Evolutionary conservation across 2,888 invertebrate genomes (phyloP), one percentile per base, ranked within the genome.

Genomic region (Tipula vernalis): DNA sequence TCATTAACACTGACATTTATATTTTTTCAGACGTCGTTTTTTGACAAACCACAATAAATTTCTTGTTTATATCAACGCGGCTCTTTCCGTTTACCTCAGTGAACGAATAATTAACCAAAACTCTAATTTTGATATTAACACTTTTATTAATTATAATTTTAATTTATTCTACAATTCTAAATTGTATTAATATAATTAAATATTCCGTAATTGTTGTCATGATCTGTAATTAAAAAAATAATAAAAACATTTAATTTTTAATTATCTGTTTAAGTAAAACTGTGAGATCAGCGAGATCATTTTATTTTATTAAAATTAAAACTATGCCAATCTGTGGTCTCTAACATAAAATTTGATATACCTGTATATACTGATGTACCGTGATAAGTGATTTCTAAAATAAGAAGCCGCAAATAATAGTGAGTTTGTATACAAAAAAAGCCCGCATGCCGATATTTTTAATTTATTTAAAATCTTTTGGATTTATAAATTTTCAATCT

Each of bases 171-270:
- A 39, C 5, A 15, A 84, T 41, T 15, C 15, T 39, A 84, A 84
- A 84, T 39, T 84, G 84, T n/a, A 84, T 84, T 84, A 84, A 39
- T n/a, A 84, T 84, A 39, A 84, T 84, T 84, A 84, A 84, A 39
- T 84, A 84, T 84, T 39, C 84, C 6, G 84, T 84, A 13, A 84
- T 84, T 84, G 84, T 13, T 15, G 39, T 39, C 84, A 84, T 84
- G 8, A 84, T 84, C 84, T 84, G 84, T 39, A 84, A 84, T 13
- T 13, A 84, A 84, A 84, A 84, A 15, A 84, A 71, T 3, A 28
- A 28, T 2, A 28, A 28, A 28, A 28, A 28, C 2, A 28, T 28
- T 28, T 1, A 28, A 71, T 28, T 71, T 10, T 71, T 28, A 28
- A 18, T 71, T 71, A 18, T 28, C 18, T 10, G 6, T 15, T 15